Conservation (phyloP, 2,113 vertebrate species). For the Gallinago paraguaiae region DNA sequence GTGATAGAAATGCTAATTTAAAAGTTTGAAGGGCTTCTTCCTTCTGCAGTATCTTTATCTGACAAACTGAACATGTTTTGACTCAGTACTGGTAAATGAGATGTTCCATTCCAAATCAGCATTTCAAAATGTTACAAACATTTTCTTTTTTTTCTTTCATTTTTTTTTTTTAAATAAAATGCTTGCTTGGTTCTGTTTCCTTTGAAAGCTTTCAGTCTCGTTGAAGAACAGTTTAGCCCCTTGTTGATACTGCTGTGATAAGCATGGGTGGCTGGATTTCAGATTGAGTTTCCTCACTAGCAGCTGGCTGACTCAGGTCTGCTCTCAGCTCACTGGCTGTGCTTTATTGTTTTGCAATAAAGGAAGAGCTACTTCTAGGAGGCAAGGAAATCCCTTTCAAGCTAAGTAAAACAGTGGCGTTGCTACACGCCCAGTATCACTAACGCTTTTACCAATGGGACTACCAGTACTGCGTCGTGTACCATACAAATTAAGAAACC, state of each 20-base stretch:
- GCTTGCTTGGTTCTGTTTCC: not conserved
- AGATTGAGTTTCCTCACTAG: not conserved
- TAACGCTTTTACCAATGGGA: not conserved
- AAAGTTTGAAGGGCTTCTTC: not conserved
- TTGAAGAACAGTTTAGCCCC: not conserved
- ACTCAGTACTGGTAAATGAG: not conserved
- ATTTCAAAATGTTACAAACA: not conserved
- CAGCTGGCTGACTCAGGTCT: not conserved
- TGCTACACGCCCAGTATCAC: not conserved
- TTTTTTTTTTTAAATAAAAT: no score
- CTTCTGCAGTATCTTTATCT: not conserved
- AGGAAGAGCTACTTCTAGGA: constrained; percentile 58
- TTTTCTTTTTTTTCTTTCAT: not conserved
- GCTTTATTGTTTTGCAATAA: constrained; percentile 66
- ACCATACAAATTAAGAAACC: not conserved
- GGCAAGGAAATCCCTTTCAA: constrained; percentile 48
- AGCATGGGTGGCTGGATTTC: not conserved
- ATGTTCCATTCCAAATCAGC: not conserved
- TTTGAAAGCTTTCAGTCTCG: not conserved
- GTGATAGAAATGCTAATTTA: not conserved
- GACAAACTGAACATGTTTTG: not conserved
- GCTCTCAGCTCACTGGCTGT: not conserved
- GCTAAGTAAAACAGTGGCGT: constrained; percentile 55
- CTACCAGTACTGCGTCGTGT: not conserved
- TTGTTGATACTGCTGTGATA: accelerated